These are phyloP conservation scores for Hymenochirus boettgeri DNA, from an alignment of 2,113 vertebrate genomes.

Conservation along the genomic window DNA sequence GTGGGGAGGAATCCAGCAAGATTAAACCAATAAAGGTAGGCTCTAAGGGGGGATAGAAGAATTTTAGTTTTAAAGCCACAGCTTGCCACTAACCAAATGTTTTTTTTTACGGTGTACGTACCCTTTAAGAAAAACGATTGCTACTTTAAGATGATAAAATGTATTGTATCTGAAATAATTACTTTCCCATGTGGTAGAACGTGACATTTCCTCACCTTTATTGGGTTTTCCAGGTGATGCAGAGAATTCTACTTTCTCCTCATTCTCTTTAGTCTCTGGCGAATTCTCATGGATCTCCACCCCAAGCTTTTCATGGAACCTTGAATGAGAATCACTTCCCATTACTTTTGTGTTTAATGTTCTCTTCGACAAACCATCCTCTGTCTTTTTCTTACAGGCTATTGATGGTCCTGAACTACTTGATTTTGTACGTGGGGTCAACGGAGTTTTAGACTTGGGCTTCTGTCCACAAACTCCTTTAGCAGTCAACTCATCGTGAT, in stretches of 20 bases:
- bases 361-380: slow-evolving; percentile 18
- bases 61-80: no score
- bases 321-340: background rate
- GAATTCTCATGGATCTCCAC: slow-evolving; percentile 6
- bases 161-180: no score
- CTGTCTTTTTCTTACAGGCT: slow-evolving; percentile 8
- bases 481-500: background rate
- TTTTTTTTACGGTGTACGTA: no score
- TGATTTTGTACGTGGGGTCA: background rate
- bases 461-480: background rate
- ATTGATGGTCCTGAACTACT: background rate
- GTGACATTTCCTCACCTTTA: slow-evolving; percentile 20
- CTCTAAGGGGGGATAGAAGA: no score
- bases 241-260: background rate
- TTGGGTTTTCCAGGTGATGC: background rate
- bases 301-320: background rate
- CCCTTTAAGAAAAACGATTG: no score
- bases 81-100: no score
- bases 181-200: no score
- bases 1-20: no score
- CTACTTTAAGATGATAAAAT: no score
- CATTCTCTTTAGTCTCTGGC: slow-evolving; percentile 10
- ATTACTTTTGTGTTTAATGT: slow-evolving; percentile 11
- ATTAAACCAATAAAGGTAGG: no score
- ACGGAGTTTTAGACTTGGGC: background rate